Evolutionary conservation across 1,140 invertebrate species (phyloP).

Genomic region (Cecropterus lyciades): DNA sequence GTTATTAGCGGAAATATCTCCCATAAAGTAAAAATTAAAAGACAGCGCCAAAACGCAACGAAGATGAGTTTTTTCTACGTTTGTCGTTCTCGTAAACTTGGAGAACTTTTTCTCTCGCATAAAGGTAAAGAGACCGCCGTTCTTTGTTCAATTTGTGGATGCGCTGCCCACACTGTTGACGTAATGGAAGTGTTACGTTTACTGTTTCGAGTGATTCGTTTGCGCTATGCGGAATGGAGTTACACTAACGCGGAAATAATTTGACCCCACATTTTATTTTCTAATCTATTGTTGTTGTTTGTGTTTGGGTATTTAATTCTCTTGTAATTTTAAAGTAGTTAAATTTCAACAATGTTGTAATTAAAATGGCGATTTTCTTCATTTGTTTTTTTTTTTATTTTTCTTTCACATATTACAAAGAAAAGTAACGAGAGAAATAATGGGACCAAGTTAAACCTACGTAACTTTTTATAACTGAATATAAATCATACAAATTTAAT

Average conservation of each 20-base stretch:
- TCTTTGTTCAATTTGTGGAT: conserved; percentile 32
- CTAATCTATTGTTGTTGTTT: neutral
- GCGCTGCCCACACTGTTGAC: conserved; percentile 18
- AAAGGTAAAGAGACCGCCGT: conserved; percentile 32
- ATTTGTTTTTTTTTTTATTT: no score
- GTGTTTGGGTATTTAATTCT: no score
- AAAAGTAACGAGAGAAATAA: no score
- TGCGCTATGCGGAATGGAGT: neutral
- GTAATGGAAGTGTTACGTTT: conserved; percentile 30
- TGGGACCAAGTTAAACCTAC: no score
- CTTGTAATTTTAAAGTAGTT: no score
- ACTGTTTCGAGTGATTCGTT: conserved; percentile 12
- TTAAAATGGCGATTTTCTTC: no score
- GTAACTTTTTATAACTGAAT: no score
- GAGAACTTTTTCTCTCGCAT: conserved; percentile 13
- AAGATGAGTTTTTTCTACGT: conserved; percentile 4
- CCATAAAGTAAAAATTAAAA: neutral
- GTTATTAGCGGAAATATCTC: neutral
- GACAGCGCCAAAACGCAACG: neutral
- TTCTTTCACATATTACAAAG: no score
- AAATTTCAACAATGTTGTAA: no score
- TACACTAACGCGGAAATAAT: neutral
- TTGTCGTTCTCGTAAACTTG: conserved; percentile 24
- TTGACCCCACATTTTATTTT: neutral
- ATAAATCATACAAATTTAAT: no score